Conservation (phyloP, 2,797 vertebrate genomes). For the Sebastes alutus region DNA sequence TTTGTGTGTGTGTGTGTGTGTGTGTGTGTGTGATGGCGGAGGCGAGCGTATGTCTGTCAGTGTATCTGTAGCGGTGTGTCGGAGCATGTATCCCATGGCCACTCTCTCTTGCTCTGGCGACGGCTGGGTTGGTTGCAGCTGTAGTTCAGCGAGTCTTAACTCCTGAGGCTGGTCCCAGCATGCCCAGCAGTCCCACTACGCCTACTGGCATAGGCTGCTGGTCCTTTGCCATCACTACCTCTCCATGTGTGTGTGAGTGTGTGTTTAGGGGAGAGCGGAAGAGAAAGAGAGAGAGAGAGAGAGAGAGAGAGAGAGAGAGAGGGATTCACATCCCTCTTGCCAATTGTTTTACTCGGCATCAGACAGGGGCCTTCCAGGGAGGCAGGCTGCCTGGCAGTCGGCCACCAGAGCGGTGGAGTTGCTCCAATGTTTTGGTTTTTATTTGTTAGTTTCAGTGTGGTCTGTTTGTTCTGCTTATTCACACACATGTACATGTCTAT, state of each 20-base stretch:
- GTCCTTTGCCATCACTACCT: slow-evolving; percentile 58
- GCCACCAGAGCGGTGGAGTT: slow-evolving; percentile 60
- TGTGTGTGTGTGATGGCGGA: slow-evolving; percentile 19
- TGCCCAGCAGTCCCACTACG: slow-evolving; percentile 62
- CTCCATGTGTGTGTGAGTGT: slow-evolving; percentile 4
- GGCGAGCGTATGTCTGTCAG: slow-evolving; percentile 30
- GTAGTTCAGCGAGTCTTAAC: slow-evolving; percentile 74
- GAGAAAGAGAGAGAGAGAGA: too few species aligned
- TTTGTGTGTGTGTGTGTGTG: slow-evolving; percentile 38
- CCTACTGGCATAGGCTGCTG: slow-evolving; percentile 64
- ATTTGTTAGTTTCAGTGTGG: slow-evolving; percentile 33
- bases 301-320: slow-evolving; percentile 5
- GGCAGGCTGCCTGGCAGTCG: slow-evolving; percentile 66
- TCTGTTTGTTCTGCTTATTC: slow-evolving; percentile 14
- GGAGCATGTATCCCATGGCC: slow-evolving; percentile 42
- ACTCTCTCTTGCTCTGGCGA: slow-evolving; percentile 37
- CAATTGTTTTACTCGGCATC: slow-evolving; percentile 76
- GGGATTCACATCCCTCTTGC: slow-evolving; percentile 62
- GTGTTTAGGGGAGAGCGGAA: background rate
- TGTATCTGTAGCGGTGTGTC: slow-evolving; percentile 49
- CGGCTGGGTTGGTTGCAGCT: slow-evolving; percentile 68
- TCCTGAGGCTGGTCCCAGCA: slow-evolving; percentile 72
- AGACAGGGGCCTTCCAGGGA: slow-evolving; percentile 73
- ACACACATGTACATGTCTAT: background rate
- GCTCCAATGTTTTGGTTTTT: slow-evolving; percentile 56